These are phyloP conservation scores for Nymphalis c-album DNA, from an alignment of 2,888 invertebrate genomes.

Conservation along the genomic window DNA sequence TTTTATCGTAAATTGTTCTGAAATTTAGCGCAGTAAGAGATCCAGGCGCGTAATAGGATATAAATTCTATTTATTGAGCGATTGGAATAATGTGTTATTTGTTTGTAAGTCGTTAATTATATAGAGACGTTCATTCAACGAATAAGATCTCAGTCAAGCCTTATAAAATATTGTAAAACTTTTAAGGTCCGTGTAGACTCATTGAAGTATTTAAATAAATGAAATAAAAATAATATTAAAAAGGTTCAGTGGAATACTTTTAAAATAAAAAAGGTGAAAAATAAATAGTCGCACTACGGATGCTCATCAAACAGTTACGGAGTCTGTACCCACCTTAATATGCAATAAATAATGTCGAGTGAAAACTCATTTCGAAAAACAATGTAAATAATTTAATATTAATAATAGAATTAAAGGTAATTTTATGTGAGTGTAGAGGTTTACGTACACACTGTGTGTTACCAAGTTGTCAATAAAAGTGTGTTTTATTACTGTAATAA, in stretches of 20 bases:
- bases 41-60: conserved; percentile 5
- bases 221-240: background rate
- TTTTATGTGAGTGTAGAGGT: conserved; percentile 52
- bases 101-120: conserved; percentile 13
- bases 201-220: conserved; percentile 1
- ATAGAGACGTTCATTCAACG: conserved; percentile 31
- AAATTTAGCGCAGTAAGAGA: background rate
- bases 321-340: conserved; percentile 21
- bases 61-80: conserved; percentile 23
- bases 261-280: background rate
- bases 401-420: conserved; percentile 56
- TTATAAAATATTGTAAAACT: conserved; percentile 14
- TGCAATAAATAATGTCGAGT: conserved; percentile 43
- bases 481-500: conserved; percentile 76
- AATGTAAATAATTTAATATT: conserved; percentile 69
- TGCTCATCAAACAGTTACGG: background rate
- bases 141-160: conserved; percentile 35
- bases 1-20: background rate
- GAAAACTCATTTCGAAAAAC: conserved; percentile 43
- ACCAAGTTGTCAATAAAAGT: conserved; percentile 60
- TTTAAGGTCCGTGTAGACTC: conserved; percentile 17
- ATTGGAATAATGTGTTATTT: conserved; percentile 13
- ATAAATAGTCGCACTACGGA: background rate
- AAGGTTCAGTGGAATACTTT: background rate
- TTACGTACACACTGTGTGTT: conserved; percentile 62